These are phyloP conservation scores for Chironomus riparius DNA, from an alignment of 2,888 invertebrate genomes.

Conservation along the genomic window DNA sequence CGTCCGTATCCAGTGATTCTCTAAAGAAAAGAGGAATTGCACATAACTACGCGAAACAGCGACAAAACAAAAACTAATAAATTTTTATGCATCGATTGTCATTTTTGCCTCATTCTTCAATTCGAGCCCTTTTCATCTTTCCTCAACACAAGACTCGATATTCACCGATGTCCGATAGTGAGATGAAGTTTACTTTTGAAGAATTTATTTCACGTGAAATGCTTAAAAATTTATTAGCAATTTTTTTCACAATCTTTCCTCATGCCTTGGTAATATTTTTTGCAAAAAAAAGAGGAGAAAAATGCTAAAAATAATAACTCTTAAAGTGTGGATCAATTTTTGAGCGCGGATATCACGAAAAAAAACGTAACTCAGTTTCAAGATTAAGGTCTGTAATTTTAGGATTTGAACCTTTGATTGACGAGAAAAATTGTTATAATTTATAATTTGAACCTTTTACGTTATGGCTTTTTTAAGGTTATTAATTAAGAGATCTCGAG, in stretches of 20 bases:
- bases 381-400: no score
- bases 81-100: constrained; percentile 25
- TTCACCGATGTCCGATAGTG: not conserved
- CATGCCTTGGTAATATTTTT: not conserved
- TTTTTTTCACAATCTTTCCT: not conserved
- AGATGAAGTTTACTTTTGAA: constrained; percentile 14
- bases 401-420: no score
- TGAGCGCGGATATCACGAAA: no score
- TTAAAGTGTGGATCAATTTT: not conserved
- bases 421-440: no score
- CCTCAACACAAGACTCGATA: not conserved
- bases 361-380: no score
- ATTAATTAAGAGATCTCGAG: no score
- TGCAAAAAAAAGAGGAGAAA: no score
- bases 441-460: no score
- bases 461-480: no score
- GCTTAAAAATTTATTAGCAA: constrained; percentile 15
- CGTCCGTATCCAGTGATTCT: no score
- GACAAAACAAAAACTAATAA: constrained; percentile 23
- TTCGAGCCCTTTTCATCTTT: not conserved
- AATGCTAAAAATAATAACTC: not conserved
- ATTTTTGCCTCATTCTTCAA: constrained; percentile 3
- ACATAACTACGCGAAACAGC: not conserved
- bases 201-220: constrained; percentile 17
- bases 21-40: not conserved